Conservation (phyloP, 92 coral and sea anemone species). For the Scolanthus callimorphus region DNA sequence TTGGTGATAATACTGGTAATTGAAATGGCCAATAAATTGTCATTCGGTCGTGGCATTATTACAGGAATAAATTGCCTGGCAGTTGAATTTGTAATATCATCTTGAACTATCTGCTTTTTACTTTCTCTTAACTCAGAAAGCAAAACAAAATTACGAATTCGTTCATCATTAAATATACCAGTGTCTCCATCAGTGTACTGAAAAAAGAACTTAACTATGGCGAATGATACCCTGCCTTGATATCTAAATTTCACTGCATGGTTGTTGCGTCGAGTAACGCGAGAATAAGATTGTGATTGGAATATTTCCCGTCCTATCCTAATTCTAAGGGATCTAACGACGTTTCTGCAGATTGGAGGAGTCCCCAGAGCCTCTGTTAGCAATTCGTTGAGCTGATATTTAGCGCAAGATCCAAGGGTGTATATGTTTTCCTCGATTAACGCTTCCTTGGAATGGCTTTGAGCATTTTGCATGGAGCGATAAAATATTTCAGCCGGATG, state of each 20-base stretch:
- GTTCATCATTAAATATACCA: neutral
- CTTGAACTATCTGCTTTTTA: neutral
- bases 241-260: neutral
- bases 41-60: neutral
- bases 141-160: constrained; percentile 4
- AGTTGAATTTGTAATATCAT: constrained; percentile 1
- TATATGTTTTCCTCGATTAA: neutral
- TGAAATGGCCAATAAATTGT: neutral
- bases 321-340: neutral
- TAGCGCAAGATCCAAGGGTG: neutral
- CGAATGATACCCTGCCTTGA: constrained; percentile 1
- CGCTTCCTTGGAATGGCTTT: neutral
- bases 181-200: neutral
- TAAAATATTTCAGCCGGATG: neutral
- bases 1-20: neutral
- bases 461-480: neutral
- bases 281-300: neutral
- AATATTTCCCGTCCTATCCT: constrained; percentile 2
- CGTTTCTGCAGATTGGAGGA: neutral
- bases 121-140: neutral
- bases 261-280: constrained; percentile 1
- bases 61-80: constrained; percentile 9
- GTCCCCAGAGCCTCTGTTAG: constrained; percentile 2
- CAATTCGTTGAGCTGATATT: neutral
- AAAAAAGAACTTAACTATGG: neutral